Evolutionary conservation across 1,140 invertebrate genomes (phyloP), one percentile per base, ranked within the genome.

Genomic region (Apis cerana): DNA sequence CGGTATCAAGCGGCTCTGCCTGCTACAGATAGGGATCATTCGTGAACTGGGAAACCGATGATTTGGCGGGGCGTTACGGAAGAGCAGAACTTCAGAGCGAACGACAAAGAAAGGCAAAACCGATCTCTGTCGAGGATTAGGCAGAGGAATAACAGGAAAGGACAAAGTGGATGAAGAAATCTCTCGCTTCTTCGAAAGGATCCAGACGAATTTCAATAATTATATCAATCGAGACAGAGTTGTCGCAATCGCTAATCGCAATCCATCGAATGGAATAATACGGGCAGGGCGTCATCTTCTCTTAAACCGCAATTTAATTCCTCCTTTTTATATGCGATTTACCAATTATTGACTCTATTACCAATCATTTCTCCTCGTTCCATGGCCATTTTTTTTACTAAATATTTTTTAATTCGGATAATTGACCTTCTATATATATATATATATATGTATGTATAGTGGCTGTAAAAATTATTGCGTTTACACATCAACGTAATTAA

Each of bases 241-340:
- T 7, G 33, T 43, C 33, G 5, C 5, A 43, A 58, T 78, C 64
- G 75, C 75, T 85, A 85, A 85, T 85, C 83, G 69, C 83, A 48
- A 43, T 67, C 68, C 48, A 82, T 75, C 72, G 21, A n/a, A n/a
- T 3, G 62, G 75, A 0, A 58, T 72, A 58, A 72, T 59, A 72
- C n/a, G n/a, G n/a, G n/a, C 52, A 58, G 23, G 50, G 33, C 33
- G 69, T 33, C 69, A 56, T 17, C 69, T 59, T 13, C 54, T 19
- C 54, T 33, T 33, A 23, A 23, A 74, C 71, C 21, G 33, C 54
- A 43, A 59, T 74, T 58, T 58, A 11, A 33, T 58, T 59, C 56
- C 3, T 9, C 21, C 13, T 74, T 56, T 74, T 58, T 56, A 11
- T 74, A 43, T 33, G 54, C 7, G 4, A 43, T 43, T 71, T 59